Evolutionary conservation across 1,140 invertebrate genomes (phyloP).

Genomic region (Brachionus paranguensis): DNA sequence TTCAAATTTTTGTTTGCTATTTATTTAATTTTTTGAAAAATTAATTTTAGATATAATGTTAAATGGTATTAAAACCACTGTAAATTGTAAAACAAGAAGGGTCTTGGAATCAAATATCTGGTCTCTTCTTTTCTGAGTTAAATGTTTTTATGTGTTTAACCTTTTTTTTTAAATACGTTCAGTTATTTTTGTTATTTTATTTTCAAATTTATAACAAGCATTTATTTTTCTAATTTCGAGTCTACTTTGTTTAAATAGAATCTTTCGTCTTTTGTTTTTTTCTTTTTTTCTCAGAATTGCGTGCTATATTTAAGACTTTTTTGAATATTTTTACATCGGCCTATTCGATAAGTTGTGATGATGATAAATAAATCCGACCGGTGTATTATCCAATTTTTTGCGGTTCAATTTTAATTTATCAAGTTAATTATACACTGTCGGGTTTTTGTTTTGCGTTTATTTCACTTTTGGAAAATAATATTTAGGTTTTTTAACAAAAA

Average conservation of each 20-base stretch:
- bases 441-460: background rate
- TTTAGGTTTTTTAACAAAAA: background rate
- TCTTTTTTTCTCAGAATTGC: background rate
- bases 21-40: background rate
- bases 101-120: background rate
- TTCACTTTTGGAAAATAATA: background rate
- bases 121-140: background rate
- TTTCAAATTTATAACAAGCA: background rate
- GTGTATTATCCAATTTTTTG: background rate
- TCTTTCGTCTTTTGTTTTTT: background rate
- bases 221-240: conserved; percentile 15
- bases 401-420: background rate
- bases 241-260: background rate
- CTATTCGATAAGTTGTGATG: conserved; percentile 1
- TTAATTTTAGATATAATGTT: background rate
- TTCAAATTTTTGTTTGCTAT: background rate
- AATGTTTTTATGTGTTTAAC: background rate
- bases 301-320: background rate
- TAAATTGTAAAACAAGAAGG: background rate
- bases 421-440: background rate
- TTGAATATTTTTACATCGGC: background rate
- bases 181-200: background rate
- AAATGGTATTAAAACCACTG: conserved; percentile 14
- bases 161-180: background rate
- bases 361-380: conserved; percentile 1